phyloP scores from a whole-genome alignment of 2,888 invertebrate species.

The Clistopyga incitator region DNA sequence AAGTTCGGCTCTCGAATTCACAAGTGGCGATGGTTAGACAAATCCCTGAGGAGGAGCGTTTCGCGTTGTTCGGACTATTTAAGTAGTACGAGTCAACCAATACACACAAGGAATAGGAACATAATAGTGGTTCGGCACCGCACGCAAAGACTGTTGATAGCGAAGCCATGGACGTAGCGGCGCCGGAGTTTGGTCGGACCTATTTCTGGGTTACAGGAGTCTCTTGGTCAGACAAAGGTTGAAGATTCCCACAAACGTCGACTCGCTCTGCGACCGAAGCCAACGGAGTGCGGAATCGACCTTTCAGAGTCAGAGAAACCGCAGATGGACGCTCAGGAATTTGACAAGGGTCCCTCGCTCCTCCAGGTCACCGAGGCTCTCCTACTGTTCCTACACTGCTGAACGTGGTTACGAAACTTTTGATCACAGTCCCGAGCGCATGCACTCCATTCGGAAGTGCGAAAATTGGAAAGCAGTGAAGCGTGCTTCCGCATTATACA shows the following conservation, averaged over 20 bases:
- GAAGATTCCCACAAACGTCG: conserved; percentile 35
- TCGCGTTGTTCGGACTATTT: conserved; percentile 31
- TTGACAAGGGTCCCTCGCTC: conserved; percentile 50
- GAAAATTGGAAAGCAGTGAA: conserved; percentile 58
- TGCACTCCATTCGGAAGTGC: conserved; percentile 42
- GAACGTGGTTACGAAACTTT: conserved; percentile 63
- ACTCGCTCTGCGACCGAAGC: conserved; percentile 29
- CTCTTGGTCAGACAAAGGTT: conserved; percentile 35
- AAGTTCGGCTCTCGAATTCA: conserved; percentile 56
- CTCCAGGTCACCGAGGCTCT: neutral
- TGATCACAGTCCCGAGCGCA: conserved; percentile 39
- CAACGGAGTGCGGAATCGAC: conserved; percentile 57
- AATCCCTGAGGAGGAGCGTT: conserved; percentile 34
- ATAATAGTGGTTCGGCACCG: neutral
- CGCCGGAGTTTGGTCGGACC: conserved; percentile 8
- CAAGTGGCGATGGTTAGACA: conserved; percentile 43
- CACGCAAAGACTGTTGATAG: conserved; percentile 6
- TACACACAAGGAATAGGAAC: conserved; percentile 2
- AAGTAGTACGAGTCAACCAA: neutral
- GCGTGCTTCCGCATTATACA: conserved; percentile 40
- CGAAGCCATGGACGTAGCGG: neutral
- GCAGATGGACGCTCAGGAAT: conserved; percentile 60
- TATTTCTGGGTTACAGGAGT: conserved; percentile 16
- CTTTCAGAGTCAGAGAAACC: conserved; percentile 58
- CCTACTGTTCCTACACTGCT: conserved; percentile 20